Base-by-base conservation (phyloP, 53 echinoderm and acorn worm species). In the Apostichopus leukothele region DNA sequence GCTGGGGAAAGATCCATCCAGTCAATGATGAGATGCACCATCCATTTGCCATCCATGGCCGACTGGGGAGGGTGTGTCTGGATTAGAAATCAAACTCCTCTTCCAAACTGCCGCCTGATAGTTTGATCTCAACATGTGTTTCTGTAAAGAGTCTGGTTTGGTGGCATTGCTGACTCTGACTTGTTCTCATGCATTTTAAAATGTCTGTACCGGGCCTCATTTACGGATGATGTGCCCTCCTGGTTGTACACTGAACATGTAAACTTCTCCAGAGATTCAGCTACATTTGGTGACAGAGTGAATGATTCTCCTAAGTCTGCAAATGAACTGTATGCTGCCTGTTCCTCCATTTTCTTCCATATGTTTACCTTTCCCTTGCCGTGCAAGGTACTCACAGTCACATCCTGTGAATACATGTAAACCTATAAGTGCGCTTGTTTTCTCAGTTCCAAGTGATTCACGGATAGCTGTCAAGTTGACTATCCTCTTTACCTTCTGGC, bases 1-100 rank as follows among this genome's bases (percentile, higher is more conserved):
- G 91, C 91, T 50, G 93, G 91, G 50, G 91, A 73, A 13, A 68
- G 50, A 21, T 86, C 89, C 93, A 93, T 93, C 93, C 91, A 93
- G 78, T 89, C 89, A 23, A 91, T 91, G 3, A 19, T 79, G 22
- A 93, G 91, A 20, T 78, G 6, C 76, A 79, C 91, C 89, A 4
- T 71, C 79, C 73, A 91, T 20, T 21, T 84, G 60, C 61, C 84
- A 84, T 6, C 84, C 84, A 66, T 60, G 14, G 66, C 16, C 14
- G 16, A 60, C 84, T 22, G 67, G 84, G 5, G 84, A 25, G 8
- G 60, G 61, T 19, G 60, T 20, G n/a, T 21, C 27, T 5, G 18
- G 84, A 23, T 84, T 18, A 19, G 60, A 63, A 10, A 21, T 7
- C 2, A 84, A 11, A 84, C 84, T 19, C 4, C 7, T 25, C 66